These are phyloP conservation scores for Pogonomyrmex barbatus DNA, from an alignment of 1,140 invertebrate genomes.

Conservation along the genomic window DNA sequence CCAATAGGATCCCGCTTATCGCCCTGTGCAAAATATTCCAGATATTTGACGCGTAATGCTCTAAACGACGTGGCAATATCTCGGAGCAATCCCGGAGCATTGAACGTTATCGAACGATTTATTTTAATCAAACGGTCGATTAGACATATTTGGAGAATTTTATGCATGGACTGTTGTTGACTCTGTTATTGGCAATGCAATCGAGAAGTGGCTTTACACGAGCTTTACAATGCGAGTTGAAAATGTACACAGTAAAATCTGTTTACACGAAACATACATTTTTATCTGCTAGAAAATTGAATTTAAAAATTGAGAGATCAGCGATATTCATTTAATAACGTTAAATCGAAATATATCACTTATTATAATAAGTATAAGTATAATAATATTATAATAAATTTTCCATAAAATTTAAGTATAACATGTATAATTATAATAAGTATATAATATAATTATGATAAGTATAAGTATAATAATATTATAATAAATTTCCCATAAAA, in stretches of 20 bases:
- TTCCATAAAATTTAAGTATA: too few species aligned
- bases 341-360: not conserved
- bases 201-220: not conserved
- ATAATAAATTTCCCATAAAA: slow-evolving; percentile 4
- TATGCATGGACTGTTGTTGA: not conserved
- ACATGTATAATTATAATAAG: too few species aligned
- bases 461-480: too few species aligned
- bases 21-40: slow-evolving; percentile 9
- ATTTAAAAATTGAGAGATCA: not conserved
- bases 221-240: not conserved
- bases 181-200: not conserved
- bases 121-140: slow-evolving; percentile 7
- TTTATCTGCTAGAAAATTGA: not conserved
- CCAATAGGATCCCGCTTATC: slow-evolving; percentile 50
- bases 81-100: not conserved
- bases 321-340: not conserved
- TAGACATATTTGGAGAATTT: slow-evolving; percentile 6
- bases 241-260: not conserved
- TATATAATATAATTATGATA: too few species aligned
- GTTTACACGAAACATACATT: not conserved
- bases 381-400: too few species aligned
- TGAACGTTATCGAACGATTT: not conserved
- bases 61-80: not conserved
- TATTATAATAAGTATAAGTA: not conserved
- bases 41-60: slow-evolving; percentile 38